Conservation (phyloP, 2,797 vertebrate species). For the Nyctibius grandis region DNA sequence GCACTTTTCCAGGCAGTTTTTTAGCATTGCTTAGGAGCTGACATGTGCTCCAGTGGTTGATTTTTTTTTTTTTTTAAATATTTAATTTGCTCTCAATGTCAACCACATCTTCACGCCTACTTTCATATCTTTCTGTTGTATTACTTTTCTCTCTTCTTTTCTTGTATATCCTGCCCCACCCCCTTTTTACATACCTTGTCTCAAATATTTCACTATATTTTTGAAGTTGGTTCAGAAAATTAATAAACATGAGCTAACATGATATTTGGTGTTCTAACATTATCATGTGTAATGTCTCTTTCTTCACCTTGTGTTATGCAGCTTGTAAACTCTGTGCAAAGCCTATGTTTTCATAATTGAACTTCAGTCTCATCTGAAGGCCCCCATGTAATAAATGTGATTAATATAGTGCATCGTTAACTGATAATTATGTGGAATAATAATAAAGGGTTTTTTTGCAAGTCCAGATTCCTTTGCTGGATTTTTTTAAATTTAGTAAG, state of each 20-base stretch:
- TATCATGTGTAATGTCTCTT: background rate
- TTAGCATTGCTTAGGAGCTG: background rate
- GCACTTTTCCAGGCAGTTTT: background rate
- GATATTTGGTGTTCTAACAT: background rate
- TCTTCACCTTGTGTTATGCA: background rate
- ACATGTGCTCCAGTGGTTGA: background rate
- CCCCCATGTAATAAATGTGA: background rate
- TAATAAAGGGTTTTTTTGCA: background rate
- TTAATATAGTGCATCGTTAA: background rate
- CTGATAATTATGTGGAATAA: background rate
- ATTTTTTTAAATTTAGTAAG: slow-evolving; percentile 18
- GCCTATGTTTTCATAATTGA: background rate
- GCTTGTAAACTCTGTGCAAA: background rate
- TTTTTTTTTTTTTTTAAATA: background rate
- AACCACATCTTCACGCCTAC: background rate
- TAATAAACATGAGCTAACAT: background rate
- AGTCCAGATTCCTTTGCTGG: background rate
- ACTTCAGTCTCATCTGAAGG: background rate
- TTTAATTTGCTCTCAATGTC: background rate
- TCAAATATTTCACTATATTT: background rate
- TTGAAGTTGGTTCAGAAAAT: background rate
- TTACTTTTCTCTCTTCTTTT: background rate
- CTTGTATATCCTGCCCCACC: background rate
- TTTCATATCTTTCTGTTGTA: background rate
- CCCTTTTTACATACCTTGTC: background rate